A percentile compares a stretch with the other conserved stretches of the same genome.
These are phyloP conservation scores for Stegostoma tigrinum DNA, from an alignment of 2,113 vertebrate species.

Conservation along the genomic window DNA sequence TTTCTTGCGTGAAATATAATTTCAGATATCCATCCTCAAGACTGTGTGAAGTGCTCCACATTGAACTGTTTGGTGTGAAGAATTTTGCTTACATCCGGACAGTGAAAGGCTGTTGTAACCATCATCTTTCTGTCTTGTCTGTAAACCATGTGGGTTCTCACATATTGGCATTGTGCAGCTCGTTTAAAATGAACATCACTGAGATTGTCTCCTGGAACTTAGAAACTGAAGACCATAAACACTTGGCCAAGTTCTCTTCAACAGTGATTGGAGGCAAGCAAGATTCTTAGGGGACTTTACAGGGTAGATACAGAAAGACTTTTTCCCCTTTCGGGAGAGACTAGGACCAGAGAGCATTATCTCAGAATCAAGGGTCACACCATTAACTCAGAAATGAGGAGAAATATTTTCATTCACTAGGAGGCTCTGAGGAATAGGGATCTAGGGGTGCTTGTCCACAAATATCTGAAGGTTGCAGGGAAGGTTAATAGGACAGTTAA, in stretches of 20 bases:
- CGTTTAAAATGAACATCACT: conserved; percentile 45
- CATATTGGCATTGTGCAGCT: conserved; percentile 47
- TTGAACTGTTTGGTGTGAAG: conserved; percentile 47
- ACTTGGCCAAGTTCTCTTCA: conserved; percentile 49
- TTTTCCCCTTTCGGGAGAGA: too few relatives aligned
- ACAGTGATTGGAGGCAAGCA: conserved; percentile 43
- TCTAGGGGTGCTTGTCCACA: too few relatives aligned
- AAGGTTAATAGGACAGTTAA: too few relatives aligned
- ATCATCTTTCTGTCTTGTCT: conserved; percentile 49
- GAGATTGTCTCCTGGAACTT: conserved; percentile 57
- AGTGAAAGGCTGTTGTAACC: conserved; percentile 52
- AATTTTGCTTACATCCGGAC: conserved; percentile 50
- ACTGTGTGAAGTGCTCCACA: conserved; percentile 47
- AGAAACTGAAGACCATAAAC: conserved; percentile 57
- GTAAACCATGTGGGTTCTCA: conserved; percentile 48
- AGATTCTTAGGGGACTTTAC: not conserved
- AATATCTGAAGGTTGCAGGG: too few relatives aligned
- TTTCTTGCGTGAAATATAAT: not conserved
- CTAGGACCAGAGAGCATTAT: too few relatives aligned
- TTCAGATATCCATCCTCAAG: conserved; percentile 52
- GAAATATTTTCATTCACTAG: not conserved
- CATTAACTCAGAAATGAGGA: not conserved
- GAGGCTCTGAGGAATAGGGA: too few relatives aligned
- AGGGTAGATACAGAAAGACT: too few relatives aligned
- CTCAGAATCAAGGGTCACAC: too few relatives aligned